A percentile compares a stretch with the other conserved stretches of the same genome.
phyloP scores from a whole-genome alignment of 2,888 invertebrate species.

The Cyaniris semiargus region DNA sequence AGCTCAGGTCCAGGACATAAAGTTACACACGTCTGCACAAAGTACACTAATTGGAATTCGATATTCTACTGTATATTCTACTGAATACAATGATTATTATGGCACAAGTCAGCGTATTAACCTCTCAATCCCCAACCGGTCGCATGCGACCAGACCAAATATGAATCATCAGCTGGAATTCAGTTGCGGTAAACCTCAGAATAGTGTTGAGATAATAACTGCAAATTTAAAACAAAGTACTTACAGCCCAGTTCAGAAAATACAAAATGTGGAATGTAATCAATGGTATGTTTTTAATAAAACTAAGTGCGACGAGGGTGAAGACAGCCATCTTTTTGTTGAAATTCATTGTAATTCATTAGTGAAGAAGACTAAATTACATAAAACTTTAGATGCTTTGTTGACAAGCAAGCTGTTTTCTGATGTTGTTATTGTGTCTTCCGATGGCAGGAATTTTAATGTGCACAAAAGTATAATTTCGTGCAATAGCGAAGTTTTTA shows the following conservation, averaged over 20 bases:
- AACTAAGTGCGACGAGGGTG: background rate
- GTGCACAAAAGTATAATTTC: background rate
- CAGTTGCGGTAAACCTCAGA: background rate
- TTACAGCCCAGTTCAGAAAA: background rate
- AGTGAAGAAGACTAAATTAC: background rate
- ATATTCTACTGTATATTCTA: background rate
- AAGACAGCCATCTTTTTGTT: background rate
- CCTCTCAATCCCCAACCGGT: too few relatives aligned
- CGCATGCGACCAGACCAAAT: too few relatives aligned
- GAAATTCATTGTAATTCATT: background rate
- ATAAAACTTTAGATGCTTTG: background rate
- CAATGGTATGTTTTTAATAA: background rate
- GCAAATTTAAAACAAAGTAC: background rate
- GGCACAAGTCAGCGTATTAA: too few relatives aligned
- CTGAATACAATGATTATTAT: background rate
- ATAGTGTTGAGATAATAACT: background rate
- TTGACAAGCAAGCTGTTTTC: background rate
- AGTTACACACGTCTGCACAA: background rate
- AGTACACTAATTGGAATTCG: background rate
- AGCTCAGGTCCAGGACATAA: too few relatives aligned
- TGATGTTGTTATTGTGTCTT: background rate
- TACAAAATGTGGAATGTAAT: background rate
- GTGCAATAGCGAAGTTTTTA: background rate
- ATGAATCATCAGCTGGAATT: background rate
- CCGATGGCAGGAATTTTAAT: background rate